A percentile compares a stretch with the other conserved stretches of the same genome.
phyloP scores from a whole-genome alignment of 2,113 vertebrate genomes.

The Trematocara nigrifrons region DNA sequence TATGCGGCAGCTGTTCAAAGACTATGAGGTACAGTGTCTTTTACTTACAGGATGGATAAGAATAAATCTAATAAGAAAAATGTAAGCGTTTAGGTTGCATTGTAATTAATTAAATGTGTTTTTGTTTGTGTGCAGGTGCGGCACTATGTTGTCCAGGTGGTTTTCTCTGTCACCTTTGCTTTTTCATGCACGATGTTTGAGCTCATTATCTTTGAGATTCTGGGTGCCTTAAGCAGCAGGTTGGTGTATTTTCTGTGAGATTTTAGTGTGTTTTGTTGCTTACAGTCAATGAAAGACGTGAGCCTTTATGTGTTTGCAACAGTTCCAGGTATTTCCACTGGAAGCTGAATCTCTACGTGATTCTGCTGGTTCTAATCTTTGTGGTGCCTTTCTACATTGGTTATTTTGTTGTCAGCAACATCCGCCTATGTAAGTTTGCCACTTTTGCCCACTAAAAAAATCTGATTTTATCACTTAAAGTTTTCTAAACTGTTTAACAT shows the following conservation, averaged over 20 bases:
- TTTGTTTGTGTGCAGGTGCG: slow-evolving; percentile 76
- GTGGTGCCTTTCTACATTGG: slow-evolving; percentile 98
- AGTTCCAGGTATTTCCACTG: slow-evolving; percentile 98
- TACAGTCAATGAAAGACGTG: neutral
- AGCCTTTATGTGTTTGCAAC: slow-evolving; percentile 2
- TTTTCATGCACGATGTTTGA: slow-evolving; percentile 99
- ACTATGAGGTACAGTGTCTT: slow-evolving; percentile 84
- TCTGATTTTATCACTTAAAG: neutral
- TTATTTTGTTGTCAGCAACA: slow-evolving; percentile 98
- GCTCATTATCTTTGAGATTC: slow-evolving; percentile 98
- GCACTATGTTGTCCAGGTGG: slow-evolving; percentile 93
- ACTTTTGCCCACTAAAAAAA: neutral
- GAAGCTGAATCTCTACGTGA: slow-evolving; percentile 96
- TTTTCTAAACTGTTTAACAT: neutral
- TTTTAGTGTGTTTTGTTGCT: neutral
- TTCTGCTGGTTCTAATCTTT: slow-evolving; percentile 92
- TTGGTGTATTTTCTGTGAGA: slow-evolving; percentile 46
- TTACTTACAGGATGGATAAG: neutral
- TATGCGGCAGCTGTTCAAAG: slow-evolving; percentile 94
- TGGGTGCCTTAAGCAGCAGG: slow-evolving; percentile 92
- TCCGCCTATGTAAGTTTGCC: slow-evolving; percentile 85
- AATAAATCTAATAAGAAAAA: neutral
- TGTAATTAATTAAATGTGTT: neutral
- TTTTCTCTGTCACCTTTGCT: slow-evolving; percentile 96
- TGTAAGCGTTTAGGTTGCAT: neutral